Base-by-base conservation (phyloP, 2,113 vertebrate genomes). In the Mus spicilegus region DNA sequence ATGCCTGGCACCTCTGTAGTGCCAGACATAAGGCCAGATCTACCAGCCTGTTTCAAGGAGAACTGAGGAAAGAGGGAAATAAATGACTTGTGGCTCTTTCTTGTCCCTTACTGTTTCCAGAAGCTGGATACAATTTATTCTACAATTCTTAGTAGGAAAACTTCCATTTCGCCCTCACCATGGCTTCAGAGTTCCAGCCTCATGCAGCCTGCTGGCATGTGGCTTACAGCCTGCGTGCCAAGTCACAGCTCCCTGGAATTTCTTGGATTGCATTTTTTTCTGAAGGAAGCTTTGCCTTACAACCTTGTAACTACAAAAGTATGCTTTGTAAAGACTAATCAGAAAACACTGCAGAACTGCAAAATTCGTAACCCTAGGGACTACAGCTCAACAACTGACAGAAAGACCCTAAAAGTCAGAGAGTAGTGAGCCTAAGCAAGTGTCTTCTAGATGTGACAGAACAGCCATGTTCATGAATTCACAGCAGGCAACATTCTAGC, bases 341-440 rank as follows among this genome's bases (percentile, higher is more conserved):
- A 92, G 70, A 92, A 92, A 95, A 92, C 58, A 89, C 49, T 91
- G 75, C 0, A 86, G 58, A 91, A 93, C 30, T 89, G 58, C 3
- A 90, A 89, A 69, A 89, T 65, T 16, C 78, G 78, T 61, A 82
- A 77, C 63, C 89, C 70, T 90, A 56, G 36, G 39, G 13, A 84
- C n/a, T 26, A 84, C 22, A 39, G 58, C n/a, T 24, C 1, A 6
- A 26, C 0, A 5, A 16, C 22, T 39, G n/a, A 1, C 24, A 84
- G 56, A 63, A 84, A 84, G n/a, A 84, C 7, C 11, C 54, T 17
- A 16, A 22, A 63, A 20, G n/a, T 63, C 58, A 42, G 13, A 39
- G 56, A 42, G 24, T n/a, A 39, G n/a, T 39, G 42, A 1, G 7
- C 9, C 24, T 19, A 42, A 65, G 39, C 81, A 17, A n/a, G 78